Evolutionary conservation across 2,888 invertebrate genomes (phyloP).

Genomic region (Microchrysa polita): DNA sequence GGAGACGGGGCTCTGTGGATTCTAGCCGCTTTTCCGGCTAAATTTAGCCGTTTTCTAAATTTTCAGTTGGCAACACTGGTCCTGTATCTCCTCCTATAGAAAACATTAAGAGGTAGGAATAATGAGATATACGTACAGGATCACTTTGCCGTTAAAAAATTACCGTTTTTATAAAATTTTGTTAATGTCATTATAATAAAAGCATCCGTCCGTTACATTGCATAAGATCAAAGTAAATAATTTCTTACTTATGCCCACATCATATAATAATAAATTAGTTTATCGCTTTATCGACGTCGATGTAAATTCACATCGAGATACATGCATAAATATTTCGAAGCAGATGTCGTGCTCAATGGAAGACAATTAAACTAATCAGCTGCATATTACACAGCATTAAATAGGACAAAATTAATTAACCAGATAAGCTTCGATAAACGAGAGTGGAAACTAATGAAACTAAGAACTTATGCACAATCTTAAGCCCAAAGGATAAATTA

Average conservation of each 20-base stretch:
- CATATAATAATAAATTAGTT: neutral
- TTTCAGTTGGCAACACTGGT: no score
- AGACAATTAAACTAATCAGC: constrained; percentile 45
- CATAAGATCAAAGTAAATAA: neutral
- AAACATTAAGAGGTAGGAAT: no score
- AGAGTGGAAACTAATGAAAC: constrained; percentile 40
- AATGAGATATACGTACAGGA: no score
- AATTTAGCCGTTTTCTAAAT: no score
- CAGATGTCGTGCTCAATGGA: constrained; percentile 33
- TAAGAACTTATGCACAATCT: constrained; percentile 36
- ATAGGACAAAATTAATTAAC: constrained; percentile 45
- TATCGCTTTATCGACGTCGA: neutral
- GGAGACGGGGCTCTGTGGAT: no score
- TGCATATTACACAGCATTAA: constrained; percentile 44
- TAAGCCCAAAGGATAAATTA: constrained; percentile 21
- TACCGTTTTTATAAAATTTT: no score
- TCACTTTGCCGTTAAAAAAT: no score
- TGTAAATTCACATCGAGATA: neutral
- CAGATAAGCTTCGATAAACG: constrained; percentile 44
- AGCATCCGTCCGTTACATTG: neutral
- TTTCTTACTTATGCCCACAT: neutral
- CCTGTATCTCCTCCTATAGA: no score
- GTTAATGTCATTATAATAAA: no score
- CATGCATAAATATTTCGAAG: constrained; percentile 7
- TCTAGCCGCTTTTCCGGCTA: no score